These are phyloP conservation scores for Eurytoma californica DNA, from an alignment of 2,888 invertebrate species.

Conservation along the genomic window DNA sequence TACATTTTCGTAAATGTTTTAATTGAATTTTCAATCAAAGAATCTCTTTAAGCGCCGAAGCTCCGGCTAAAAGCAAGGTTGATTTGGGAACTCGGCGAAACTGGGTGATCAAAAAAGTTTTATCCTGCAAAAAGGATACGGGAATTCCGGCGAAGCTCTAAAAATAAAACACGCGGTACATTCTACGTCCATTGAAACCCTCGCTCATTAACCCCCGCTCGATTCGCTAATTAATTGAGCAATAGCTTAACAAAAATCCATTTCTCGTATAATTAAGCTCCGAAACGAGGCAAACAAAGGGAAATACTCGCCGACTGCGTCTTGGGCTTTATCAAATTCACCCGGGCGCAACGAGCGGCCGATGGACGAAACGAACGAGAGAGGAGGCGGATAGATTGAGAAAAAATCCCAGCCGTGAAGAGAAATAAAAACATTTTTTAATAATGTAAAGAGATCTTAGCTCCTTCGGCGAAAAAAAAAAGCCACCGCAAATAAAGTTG, in stretches of 20 bases:
- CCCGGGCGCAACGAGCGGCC: background rate
- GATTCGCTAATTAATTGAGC: conserved; percentile 9
- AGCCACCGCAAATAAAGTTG: conserved; percentile 35
- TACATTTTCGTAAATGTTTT: too few species aligned
- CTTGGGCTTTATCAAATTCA: conserved; percentile 6
- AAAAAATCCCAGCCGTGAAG: background rate
- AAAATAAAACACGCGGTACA: too few species aligned
- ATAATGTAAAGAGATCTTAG: conserved; percentile 48
- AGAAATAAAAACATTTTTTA: conserved; percentile 48
- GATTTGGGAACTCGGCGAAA: too few species aligned
- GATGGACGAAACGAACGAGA: background rate
- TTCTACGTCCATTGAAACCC: background rate
- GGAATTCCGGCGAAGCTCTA: too few species aligned
- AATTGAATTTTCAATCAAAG: too few species aligned
- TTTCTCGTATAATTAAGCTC: conserved; percentile 8
- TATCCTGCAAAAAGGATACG: too few species aligned
- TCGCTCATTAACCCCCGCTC: background rate
- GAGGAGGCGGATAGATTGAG: background rate
- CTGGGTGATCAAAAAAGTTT: too few species aligned
- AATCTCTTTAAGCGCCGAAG: too few species aligned
- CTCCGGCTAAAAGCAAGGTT: too few species aligned
- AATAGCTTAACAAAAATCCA: conserved; percentile 1
- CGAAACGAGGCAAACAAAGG: background rate
- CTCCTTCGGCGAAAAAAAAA: background rate
- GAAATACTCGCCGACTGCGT: conserved; percentile 2